phyloP scores from a whole-genome alignment of 2,888 invertebrate genomes.

The Caenorhabditis panamensis region DNA sequence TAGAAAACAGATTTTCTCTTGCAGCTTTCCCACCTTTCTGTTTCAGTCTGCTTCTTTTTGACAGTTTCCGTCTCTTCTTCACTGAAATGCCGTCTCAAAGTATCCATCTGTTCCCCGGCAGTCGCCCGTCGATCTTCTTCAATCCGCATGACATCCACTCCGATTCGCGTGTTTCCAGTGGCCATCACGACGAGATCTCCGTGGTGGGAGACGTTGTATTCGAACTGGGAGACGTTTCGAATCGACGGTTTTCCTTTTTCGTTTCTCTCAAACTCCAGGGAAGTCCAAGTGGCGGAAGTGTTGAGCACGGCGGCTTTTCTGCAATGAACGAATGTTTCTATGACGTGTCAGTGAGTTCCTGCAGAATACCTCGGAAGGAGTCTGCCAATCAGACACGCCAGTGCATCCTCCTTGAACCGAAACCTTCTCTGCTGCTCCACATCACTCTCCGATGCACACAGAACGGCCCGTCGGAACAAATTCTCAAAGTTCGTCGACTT shows the following conservation, averaged over 20 bases:
- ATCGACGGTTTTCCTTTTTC: constrained; percentile 79
- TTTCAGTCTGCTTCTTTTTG: constrained; percentile 53
- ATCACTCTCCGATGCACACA: constrained; percentile 73
- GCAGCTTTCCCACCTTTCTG: constrained; percentile 23
- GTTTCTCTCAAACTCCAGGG: constrained; percentile 72
- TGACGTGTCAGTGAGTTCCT: no score
- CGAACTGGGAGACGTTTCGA: constrained; percentile 43
- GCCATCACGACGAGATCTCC: constrained; percentile 79
- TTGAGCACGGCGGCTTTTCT: constrained; percentile 45
- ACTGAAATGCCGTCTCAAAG: constrained; percentile 62
- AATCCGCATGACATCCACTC: constrained; percentile 81
- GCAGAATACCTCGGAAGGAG: constrained; percentile 70
- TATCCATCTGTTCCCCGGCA: constrained; percentile 51
- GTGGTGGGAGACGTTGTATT: constrained; percentile 80
- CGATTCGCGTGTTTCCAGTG: constrained; percentile 38
- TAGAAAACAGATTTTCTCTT: neutral
- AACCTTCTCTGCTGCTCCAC: constrained; percentile 70
- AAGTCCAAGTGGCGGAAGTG: constrained; percentile 63
- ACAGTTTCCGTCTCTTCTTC: constrained; percentile 71
- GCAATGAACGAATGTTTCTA: neutral
- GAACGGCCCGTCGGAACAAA: constrained; percentile 72
- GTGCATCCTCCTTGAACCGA: constrained; percentile 74
- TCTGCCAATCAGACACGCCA: constrained; percentile 77
- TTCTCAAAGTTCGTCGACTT: constrained; percentile 67
- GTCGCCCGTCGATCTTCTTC: constrained; percentile 67